Evolutionary conservation across 2,888 invertebrate species (phyloP), one percentile per base, ranked within the genome.

Genomic region (Hyalella azteca): DNA sequence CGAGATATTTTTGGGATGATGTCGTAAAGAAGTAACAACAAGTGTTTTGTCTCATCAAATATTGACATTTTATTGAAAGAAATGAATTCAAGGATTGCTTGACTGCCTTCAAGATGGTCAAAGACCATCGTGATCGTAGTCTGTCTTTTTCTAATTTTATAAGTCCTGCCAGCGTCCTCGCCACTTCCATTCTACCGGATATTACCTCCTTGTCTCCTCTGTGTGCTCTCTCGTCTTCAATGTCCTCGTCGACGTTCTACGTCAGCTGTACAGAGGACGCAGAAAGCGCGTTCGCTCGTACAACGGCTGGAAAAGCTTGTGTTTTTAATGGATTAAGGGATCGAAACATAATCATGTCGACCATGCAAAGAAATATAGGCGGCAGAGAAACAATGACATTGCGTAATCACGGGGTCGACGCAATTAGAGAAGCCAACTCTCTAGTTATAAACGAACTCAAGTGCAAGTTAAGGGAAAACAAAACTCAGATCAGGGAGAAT

Each of bases 401-500:
- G 15, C 2, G 19, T 19, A 66, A n/a, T 29, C 66, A 7, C 22
- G 66, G 36, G 32, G 36, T 66, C 2, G 66, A 66, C 36, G 66
- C 66, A 36, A 36, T 66, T 39, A 11, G 66, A 66, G 66, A 66
- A 36, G 66, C 66, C 36, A 66, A 36, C 19, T 66, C 66, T 9
- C 66, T 66, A 4, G 66, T 66, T 15, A 66, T 66, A 3, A 66
- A 66, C 36, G 66, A 66, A 29, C 66, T 66, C 1, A 66, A 66
- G 36, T 66, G 66, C 66, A 66, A 66, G 36, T 66, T 66, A 66
- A 9, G 66, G 36, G 66, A 66, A 66, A 66, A 66, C 13, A 66
- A 66, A 66, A 36, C 19, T 66, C 66, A 66, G 29, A 66, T 66
- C 66, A 66, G 66, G 36, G 66, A 66, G 19, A 66, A 66, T 39